Conservation (phyloP, 2,888 invertebrate species). For the Neoascia interrupta region DNA sequence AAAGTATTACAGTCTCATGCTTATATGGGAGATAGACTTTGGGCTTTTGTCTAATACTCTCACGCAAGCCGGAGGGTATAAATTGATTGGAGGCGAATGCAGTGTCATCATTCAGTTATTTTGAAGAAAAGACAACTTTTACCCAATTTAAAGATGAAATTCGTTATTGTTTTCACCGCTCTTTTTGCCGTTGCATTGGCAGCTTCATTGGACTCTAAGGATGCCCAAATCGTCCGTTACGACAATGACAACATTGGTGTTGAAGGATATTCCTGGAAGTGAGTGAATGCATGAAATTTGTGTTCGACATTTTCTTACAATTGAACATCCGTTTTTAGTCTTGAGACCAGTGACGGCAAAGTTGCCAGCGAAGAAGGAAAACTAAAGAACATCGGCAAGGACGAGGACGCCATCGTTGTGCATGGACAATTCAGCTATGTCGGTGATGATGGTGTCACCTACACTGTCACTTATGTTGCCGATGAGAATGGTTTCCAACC, state of each 20-base stretch:
- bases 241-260: conserved; percentile 81
- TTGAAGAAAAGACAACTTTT: conserved; percentile 10
- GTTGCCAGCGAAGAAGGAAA: conserved; percentile 79
- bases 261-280: conserved; percentile 83
- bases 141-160: conserved; percentile 74
- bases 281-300: conserved; percentile 75
- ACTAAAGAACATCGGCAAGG: conserved; percentile 80
- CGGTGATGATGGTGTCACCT: conserved; percentile 81
- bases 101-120: conserved; percentile 9
- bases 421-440: conserved; percentile 80
- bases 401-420: conserved; percentile 80
- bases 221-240: conserved; percentile 81
- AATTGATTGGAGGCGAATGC: neutral
- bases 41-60: too few species aligned
- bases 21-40: too few species aligned
- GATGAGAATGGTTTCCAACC: conserved; percentile 78
- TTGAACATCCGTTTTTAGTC: conserved; percentile 63
- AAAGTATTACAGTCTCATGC: too few species aligned
- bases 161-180: conserved; percentile 76
- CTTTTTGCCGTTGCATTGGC: conserved; percentile 73
- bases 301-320: too few species aligned
- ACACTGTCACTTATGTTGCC: conserved; percentile 80
- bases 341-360: conserved; percentile 78
- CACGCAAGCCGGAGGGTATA: too few species aligned
- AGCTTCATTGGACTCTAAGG: conserved; percentile 69